A percentile compares a stretch with the other conserved stretches of the same genome.
Evolutionary conservation across 1,140 invertebrate genomes (phyloP).

Genomic region (Thaumatotibia leucotreta): DNA sequence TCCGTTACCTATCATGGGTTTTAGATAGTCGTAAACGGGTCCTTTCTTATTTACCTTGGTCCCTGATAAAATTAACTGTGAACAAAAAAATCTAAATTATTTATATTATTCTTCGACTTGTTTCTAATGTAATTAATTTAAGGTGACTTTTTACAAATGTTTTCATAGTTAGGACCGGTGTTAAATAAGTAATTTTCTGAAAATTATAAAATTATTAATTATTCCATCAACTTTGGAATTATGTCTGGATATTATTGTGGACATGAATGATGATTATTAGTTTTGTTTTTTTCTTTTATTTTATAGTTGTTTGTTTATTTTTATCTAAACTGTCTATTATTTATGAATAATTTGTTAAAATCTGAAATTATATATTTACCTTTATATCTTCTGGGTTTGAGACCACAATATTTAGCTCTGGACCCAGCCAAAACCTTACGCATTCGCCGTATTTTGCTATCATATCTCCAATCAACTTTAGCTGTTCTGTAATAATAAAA

Average conservation of each 20-base stretch:
- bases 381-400: constrained; percentile 47
- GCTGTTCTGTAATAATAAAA: constrained; percentile 35
- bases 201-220: no score
- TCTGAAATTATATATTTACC: constrained; percentile 27
- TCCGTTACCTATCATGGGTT: constrained; percentile 40
- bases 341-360: neutral
- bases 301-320: neutral
- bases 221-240: no score
- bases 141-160: neutral
- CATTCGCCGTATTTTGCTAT: constrained; percentile 40
- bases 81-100: constrained; percentile 20
- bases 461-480: constrained; percentile 31
- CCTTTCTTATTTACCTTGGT: constrained; percentile 56
- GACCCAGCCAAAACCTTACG: constrained; percentile 46
- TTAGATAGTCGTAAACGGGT: constrained; percentile 41
- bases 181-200: no score
- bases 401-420: constrained; percentile 44
- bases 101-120: neutral
- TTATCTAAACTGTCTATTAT: neutral
- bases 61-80: constrained; percentile 50
- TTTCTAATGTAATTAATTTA: neutral
- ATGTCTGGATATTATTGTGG: no score
- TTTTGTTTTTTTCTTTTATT: no score
- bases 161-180: neutral
- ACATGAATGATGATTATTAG: no score